A percentile compares a stretch with the other conserved stretches of the same genome.
Conservation (phyloP, 2,888 invertebrate genomes). For the Desoria tigrina region DNA sequence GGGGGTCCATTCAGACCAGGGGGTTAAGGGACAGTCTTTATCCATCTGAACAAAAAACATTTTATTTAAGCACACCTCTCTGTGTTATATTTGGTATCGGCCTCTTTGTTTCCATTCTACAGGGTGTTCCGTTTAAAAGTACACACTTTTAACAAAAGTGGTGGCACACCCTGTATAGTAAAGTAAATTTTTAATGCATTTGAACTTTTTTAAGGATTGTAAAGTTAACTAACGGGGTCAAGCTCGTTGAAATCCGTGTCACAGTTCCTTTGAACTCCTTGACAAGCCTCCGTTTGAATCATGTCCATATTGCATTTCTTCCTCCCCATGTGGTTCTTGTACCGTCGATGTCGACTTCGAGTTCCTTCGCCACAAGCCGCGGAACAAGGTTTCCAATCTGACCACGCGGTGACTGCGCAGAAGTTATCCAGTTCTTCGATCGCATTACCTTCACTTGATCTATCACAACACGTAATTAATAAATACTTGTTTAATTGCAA, state of each 20-base stretch:
- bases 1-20: conserved; percentile 90
- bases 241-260: no score
- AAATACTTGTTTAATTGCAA: conserved; percentile 55
- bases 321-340: conserved; percentile 71
- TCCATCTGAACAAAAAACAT: conserved; percentile 17
- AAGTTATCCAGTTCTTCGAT: conserved; percentile 58
- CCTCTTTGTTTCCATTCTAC: no score
- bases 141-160: no score
- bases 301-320: conserved; percentile 78
- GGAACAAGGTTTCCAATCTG: conserved; percentile 82
- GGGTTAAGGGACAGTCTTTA: conserved; percentile 68
- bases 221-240: no score
- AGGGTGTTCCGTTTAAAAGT: no score
- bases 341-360: conserved; percentile 72
- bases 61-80: not conserved
- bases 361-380: conserved; percentile 79
- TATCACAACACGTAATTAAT: no score
- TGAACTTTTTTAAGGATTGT: no score
- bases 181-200: no score
- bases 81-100: no score
- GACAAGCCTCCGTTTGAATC: conserved; percentile 66
- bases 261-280: not conserved
- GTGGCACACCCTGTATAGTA: no score
- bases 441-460: conserved; percentile 33
- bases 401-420: conserved; percentile 73